phyloP scores from a whole-genome alignment of 2,888 invertebrate species.

The Calameuta pallipes region DNA sequence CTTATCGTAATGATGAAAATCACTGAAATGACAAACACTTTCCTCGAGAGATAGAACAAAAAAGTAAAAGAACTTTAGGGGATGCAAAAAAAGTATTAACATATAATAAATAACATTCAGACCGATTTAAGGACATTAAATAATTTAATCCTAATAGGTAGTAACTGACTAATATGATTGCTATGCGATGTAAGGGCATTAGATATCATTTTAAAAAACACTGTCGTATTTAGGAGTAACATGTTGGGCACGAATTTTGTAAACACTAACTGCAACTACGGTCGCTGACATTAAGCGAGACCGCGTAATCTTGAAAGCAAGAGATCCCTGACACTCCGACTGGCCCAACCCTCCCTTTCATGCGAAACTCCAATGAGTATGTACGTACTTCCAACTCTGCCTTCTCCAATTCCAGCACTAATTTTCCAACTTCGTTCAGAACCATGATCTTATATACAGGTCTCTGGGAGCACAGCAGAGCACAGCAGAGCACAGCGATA shows the following conservation, averaged over 20 bases:
- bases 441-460: slow-evolving; percentile 36
- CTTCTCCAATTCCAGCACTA: slow-evolving; percentile 52
- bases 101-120: neutral
- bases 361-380: neutral
- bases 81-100: slow-evolving; percentile 30
- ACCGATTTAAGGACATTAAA: slow-evolving; percentile 2
- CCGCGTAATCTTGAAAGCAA: no score
- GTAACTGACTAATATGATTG: neutral
- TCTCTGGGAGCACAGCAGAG: no score
- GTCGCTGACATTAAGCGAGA: no score
- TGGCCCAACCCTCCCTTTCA: neutral
- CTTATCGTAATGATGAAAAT: neutral
- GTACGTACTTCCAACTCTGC: slow-evolving; percentile 56
- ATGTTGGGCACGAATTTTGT: no score
- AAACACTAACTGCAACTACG: no score
- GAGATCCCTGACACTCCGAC: no score
- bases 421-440: slow-evolving; percentile 49
- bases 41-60: slow-evolving; percentile 27
- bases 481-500: no score
- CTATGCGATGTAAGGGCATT: neutral
- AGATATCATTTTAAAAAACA: no score
- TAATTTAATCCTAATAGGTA: neutral
- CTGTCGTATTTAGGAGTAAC: no score
- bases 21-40: neutral
- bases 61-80: slow-evolving; percentile 16